phyloP scores from a whole-genome alignment of 2,797 vertebrate species.

The Phalanger gymnotis region DNA sequence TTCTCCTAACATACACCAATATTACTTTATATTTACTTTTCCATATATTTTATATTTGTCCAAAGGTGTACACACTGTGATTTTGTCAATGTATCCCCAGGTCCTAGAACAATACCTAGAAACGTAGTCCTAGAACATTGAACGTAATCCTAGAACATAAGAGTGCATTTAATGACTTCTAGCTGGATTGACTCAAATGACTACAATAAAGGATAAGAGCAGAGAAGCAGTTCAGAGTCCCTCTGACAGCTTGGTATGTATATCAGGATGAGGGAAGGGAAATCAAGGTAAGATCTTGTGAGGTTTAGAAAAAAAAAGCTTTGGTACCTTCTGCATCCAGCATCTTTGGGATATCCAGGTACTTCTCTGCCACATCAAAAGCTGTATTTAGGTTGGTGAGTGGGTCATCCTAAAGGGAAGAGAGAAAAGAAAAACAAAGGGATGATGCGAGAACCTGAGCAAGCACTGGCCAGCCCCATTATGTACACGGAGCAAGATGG shows the following conservation, averaged over 20 bases:
- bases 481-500: background rate
- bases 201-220: background rate
- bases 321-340: slow-evolving; percentile 92
- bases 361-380: slow-evolving; percentile 95
- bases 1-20: background rate
- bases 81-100: background rate
- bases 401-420: slow-evolving; percentile 90
- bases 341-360: slow-evolving; percentile 96
- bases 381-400: slow-evolving; percentile 95
- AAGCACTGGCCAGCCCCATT: background rate
- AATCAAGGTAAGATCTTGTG: background rate
- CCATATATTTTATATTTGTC: background rate
- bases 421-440: background rate
- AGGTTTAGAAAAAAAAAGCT: background rate
- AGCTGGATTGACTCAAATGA: background rate
- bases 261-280: background rate
- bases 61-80: background rate
- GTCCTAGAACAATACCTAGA: background rate
- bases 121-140: background rate
- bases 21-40: background rate
- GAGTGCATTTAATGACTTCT: background rate
- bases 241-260: background rate
- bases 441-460: background rate
- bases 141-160: background rate
- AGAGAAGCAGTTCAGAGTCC: background rate